A percentile compares a stretch with the other conserved stretches of the same genome.
Conservation (phyloP, 2,888 invertebrate genomes). For the Stenurella melanura region DNA sequence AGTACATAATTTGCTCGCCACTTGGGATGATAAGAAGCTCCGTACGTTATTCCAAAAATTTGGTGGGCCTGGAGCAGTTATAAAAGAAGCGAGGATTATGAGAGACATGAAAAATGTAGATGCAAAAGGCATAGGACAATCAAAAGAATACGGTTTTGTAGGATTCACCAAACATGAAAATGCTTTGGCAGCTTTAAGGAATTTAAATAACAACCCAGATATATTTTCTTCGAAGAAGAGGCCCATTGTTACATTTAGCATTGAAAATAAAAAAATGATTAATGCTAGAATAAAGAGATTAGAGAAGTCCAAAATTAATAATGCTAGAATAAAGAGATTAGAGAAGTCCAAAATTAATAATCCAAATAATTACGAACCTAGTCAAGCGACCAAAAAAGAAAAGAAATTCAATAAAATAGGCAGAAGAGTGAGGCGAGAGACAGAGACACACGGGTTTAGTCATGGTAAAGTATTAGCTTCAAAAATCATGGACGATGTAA, state of each 20-base stretch:
- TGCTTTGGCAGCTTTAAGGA: slow-evolving; percentile 87
- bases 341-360: slow-evolving; percentile 85
- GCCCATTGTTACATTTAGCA: slow-evolving; percentile 94
- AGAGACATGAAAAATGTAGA: slow-evolving; percentile 83
- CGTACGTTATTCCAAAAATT: slow-evolving; percentile 81
- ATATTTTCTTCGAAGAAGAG: slow-evolving; percentile 80
- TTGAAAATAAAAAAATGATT: slow-evolving; percentile 90
- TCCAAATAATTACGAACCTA: slow-evolving; percentile 73
- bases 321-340: slow-evolving; percentile 84
- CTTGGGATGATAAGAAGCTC: slow-evolving; percentile 84
- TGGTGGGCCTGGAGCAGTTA: slow-evolving; percentile 78
- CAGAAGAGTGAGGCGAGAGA: slow-evolving; percentile 44
- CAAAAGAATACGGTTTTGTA: slow-evolving; percentile 96
- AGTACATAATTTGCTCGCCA: slow-evolving; percentile 91
- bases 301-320: slow-evolving; percentile 82
- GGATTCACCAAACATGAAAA: slow-evolving; percentile 91
- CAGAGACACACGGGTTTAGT: too few species aligned
- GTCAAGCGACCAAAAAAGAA: slow-evolving; percentile 61
- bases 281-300: slow-evolving; percentile 85
- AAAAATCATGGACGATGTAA: too few species aligned
- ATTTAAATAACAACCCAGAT: slow-evolving; percentile 94
- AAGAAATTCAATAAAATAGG: slow-evolving; percentile 53
- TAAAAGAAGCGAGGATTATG: slow-evolving; percentile 94
- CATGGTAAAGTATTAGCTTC: too few species aligned
- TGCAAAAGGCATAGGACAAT: slow-evolving; percentile 80